These are phyloP conservation scores for Palythoa grandiflora DNA, from an alignment of 92 coral and sea anemone genomes.

Conservation along the genomic window DNA sequence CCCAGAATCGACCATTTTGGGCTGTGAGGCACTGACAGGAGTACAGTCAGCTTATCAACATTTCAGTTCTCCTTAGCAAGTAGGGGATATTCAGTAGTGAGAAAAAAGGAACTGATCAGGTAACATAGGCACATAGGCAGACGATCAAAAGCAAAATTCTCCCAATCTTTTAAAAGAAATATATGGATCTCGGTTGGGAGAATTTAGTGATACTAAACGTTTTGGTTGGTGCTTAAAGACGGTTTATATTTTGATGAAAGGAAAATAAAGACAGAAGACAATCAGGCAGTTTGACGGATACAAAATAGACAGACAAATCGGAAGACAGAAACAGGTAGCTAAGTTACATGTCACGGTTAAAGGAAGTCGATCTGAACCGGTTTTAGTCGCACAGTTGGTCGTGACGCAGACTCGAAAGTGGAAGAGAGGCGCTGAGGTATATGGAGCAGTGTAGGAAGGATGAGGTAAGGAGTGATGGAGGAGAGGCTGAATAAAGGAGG, in stretches of 20 bases:
- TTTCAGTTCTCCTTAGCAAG: no score
- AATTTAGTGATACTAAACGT: neutral
- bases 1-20: slow-evolving; percentile 72
- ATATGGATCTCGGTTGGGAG: no score
- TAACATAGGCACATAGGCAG: no score
- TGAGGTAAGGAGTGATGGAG: no score
- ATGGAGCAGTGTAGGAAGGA: no score
- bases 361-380: neutral
- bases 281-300: neutral
- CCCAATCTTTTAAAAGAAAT: no score
- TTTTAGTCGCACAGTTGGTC: neutral
- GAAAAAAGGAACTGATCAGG: no score
- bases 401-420: neutral
- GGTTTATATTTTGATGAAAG: neutral
- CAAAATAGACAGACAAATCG: neutral
- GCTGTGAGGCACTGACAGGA: slow-evolving; percentile 63
- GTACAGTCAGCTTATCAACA: neutral
- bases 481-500: neutral
- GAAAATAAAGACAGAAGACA: neutral
- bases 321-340: neutral
- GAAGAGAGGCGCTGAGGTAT: no score
- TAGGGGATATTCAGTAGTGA: no score
- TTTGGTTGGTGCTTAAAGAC: no score
- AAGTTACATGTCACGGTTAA: neutral
- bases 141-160: no score